Conservation (phyloP, 2,113 vertebrate species). For the Tinamus guttatus region DNA sequence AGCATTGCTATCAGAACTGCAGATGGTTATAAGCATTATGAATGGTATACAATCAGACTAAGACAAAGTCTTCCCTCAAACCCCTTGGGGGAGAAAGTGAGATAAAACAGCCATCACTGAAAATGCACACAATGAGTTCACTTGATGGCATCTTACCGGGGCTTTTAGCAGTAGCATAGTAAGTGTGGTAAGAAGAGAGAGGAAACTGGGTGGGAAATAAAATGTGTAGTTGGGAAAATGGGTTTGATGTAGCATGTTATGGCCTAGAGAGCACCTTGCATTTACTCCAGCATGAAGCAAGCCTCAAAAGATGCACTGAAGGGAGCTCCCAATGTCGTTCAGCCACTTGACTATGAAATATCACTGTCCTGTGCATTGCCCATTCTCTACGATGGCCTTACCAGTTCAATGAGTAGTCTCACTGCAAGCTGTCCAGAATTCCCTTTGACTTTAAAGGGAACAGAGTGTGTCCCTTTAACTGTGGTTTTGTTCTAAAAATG, state of each 20-base stretch:
- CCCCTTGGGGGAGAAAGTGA: neutral
- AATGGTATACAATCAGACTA: neutral
- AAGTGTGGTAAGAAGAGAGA: neutral
- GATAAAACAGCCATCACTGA: neutral
- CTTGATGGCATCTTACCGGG: rapidly evolving
- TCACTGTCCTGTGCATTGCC: neutral
- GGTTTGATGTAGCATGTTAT: neutral
- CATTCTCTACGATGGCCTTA: neutral
- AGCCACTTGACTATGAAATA: neutral
- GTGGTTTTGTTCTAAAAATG: neutral
- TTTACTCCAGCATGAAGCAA: neutral
- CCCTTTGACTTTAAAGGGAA: neutral
- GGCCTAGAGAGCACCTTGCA: neutral
- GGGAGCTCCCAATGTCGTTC: neutral
- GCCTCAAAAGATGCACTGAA: neutral
- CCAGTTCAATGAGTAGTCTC: neutral
- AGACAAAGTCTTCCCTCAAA: neutral
- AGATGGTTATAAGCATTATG: neutral
- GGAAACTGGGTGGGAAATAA: neutral
- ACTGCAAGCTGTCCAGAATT: neutral
- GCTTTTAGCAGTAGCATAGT: neutral
- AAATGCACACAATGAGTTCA: neutral
- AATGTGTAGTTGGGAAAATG: neutral
- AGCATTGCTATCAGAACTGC: neutral
- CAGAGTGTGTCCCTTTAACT: neutral